Conservation (phyloP, 2,113 vertebrate genomes). For the Perca flavescens region DNA sequence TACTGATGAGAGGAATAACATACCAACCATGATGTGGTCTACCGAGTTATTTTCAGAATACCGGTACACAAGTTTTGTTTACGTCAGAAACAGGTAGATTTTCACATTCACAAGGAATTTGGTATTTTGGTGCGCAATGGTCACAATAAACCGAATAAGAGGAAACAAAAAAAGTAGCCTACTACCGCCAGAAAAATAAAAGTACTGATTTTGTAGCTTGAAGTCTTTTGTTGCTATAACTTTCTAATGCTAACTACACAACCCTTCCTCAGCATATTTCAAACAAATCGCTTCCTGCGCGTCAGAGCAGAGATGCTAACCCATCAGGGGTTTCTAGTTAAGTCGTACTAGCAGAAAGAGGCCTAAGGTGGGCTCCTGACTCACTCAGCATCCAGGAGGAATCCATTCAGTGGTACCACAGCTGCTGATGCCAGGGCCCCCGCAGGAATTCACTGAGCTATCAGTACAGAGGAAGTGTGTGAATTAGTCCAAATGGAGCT, state of each 20-base stretch:
- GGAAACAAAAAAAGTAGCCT: background rate
- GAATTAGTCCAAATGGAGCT: slow-evolving; percentile 15
- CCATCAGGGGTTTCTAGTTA: background rate
- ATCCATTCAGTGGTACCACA: slow-evolving; percentile 7
- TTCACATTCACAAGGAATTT: background rate
- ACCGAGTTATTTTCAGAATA: background rate
- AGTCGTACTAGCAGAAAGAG: background rate
- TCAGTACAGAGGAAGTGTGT: slow-evolving; percentile 24
- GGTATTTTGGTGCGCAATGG: background rate
- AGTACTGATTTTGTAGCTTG: no score
- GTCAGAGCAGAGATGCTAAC: no score
- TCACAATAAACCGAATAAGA: background rate
- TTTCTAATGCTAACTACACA: background rate
- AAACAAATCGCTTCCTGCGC: background rate
- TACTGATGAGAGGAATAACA: background rate
- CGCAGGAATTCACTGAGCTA: slow-evolving; percentile 37
- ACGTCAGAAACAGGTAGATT: background rate
- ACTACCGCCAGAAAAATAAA: no score
- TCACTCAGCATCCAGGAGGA: background rate
- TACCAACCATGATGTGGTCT: background rate
- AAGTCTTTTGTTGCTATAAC: background rate
- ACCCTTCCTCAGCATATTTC: background rate
- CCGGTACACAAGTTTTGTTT: background rate
- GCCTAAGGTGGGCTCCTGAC: background rate
- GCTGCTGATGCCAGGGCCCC: slow-evolving; percentile 13